These are phyloP conservation scores for Cheilosia soror DNA, from an alignment of 2,888 invertebrate species.

Conservation along the genomic window DNA sequence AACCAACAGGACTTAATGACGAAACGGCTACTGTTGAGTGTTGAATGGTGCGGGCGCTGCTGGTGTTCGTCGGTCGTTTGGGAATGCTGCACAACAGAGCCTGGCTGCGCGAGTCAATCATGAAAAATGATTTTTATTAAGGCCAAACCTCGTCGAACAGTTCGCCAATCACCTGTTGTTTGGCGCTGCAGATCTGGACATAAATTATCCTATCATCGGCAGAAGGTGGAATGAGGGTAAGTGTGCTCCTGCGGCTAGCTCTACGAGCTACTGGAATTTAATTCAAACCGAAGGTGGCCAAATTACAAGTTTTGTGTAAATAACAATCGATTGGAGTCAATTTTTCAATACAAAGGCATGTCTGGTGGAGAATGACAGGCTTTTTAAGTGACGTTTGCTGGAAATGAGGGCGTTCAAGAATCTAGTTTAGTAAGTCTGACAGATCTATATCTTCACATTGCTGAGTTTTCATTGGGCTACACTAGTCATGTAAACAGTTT, in stretches of 20 bases:
- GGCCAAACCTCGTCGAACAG: slow-evolving; percentile 46
- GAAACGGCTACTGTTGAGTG: slow-evolving; percentile 70
- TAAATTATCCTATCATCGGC: slow-evolving; percentile 69
- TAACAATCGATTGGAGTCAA: slow-evolving; percentile 48
- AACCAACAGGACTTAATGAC: slow-evolving; percentile 75
- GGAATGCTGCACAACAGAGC: slow-evolving; percentile 1
- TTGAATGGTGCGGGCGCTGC: slow-evolving; percentile 57
- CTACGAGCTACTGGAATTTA: slow-evolving; percentile 67
- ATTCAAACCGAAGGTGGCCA: slow-evolving; percentile 56
- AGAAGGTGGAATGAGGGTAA: slow-evolving; percentile 63
- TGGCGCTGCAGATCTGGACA: slow-evolving; percentile 52
- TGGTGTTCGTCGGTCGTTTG: slow-evolving; percentile 27
- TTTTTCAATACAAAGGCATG: slow-evolving; percentile 1
- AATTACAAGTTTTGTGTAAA: slow-evolving; percentile 63
- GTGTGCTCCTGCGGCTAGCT: slow-evolving; percentile 62
- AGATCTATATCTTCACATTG: too few relatives aligned
- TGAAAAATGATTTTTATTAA: slow-evolving; percentile 66
- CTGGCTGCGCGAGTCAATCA: slow-evolving; percentile 62
- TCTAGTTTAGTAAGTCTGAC: too few relatives aligned
- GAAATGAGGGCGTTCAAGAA: too few relatives aligned
- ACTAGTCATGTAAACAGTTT: too few relatives aligned
- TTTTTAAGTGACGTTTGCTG: not conserved
- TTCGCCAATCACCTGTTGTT: slow-evolving; percentile 66
- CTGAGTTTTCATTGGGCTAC: too few relatives aligned
- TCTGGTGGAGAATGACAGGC: slow-evolving; percentile 2